Evolutionary conservation across 35 echinoderm and acorn worm genomes (phyloP), one percentile per base, ranked within the genome.

Genomic region (Holothuria glaberrima): DNA sequence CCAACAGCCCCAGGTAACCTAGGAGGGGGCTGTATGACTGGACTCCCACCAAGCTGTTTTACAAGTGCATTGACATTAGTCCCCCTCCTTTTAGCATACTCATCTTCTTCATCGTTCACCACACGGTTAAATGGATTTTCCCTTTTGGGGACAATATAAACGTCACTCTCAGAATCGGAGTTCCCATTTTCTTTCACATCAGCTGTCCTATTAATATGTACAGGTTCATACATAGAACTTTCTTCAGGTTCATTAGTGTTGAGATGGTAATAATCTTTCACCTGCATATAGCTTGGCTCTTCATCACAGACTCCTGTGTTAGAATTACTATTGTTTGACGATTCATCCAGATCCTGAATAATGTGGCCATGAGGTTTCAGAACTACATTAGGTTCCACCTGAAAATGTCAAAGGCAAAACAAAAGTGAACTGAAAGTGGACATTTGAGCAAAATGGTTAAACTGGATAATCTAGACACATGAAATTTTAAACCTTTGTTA

Each of bases 111-210:
- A 54, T 82, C 77, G 31, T 84, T 63, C 10, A 27, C 80, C 19
- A 84, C 34, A 31, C 80, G 80, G 30, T 84, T 84, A 38, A 84
- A 84, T 22, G 80, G 80, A 36, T 84, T 84, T 33, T 84, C 80
- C 54, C 80, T 25, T 54, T 63, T 84, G 58, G 80, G 80, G 30
- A 29, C 80, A n/a, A 18, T n/a, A 84, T 58, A 84, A 18, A 26
- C 80, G 10, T 84, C 32, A 61, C 28, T 33, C 9, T 29, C 80
- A 61, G 54, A 13, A 17, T 48, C 27, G 6, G 52, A 61, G 22
- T 20, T 20, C 6, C 45, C 77, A 59, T 59, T 57, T 12, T 59
- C 33, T 21, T 82, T 59, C 16, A 35, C 2, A 56, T 62, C 57
- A 31, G 61, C 80, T 26, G 74, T 78, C 50, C 74, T 78, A 33